phyloP scores from a whole-genome alignment of 2,888 invertebrate species.

The Hypercompe scribonia region DNA sequence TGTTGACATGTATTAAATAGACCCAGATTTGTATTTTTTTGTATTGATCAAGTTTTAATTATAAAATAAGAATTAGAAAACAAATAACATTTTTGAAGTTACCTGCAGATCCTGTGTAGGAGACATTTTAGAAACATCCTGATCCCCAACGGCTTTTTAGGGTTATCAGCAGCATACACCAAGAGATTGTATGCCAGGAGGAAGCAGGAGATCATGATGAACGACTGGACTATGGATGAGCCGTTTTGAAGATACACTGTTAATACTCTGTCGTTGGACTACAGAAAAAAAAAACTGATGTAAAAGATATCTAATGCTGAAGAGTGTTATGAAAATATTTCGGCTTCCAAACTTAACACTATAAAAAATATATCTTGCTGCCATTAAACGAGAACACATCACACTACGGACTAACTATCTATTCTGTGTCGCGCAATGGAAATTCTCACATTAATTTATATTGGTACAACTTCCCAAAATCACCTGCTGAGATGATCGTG shows the following conservation, averaged over 20 bases:
- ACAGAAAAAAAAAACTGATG: slow-evolving; percentile 10
- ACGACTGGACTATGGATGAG: slow-evolving; percentile 65
- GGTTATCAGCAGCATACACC: slow-evolving; percentile 48
- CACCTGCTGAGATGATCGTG: neutral
- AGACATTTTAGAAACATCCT: slow-evolving; percentile 58
- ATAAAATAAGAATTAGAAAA: neutral
- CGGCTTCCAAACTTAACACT: too few species aligned
- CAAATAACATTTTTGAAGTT: neutral
- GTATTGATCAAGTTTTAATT: too few species aligned
- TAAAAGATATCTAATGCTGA: too few species aligned
- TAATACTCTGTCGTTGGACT: slow-evolving; percentile 57
- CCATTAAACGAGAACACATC: too few species aligned
- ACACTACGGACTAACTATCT: too few species aligned
- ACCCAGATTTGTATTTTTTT: too few species aligned
- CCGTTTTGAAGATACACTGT: slow-evolving; percentile 65
- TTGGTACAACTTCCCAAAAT: neutral
- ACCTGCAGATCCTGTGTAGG: slow-evolving; percentile 66
- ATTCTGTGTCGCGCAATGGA: too few species aligned
- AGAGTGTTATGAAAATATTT: neutral
- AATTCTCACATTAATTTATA: too few species aligned
- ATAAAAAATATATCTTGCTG: too few species aligned
- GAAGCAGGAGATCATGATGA: slow-evolving; percentile 68
- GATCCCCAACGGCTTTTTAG: slow-evolving; percentile 46
- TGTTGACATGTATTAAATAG: too few species aligned
- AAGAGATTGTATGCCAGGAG: slow-evolving; percentile 70